Conservation (phyloP, 2,888 invertebrate genomes). For the Dioctria linearis region DNA sequence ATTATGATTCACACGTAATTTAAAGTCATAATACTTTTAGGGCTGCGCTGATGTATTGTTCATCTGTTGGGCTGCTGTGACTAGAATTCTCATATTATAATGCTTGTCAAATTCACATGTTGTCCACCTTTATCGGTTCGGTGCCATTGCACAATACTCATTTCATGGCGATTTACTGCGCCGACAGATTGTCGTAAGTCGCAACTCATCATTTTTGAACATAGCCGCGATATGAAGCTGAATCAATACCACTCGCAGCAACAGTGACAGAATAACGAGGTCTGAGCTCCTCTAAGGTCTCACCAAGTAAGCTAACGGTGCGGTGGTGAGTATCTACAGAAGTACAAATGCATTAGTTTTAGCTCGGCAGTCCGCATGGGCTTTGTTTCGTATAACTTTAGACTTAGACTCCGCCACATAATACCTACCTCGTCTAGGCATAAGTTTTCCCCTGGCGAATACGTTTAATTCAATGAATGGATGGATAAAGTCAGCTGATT, state of each 20-base stretch:
- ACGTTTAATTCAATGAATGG: background rate
- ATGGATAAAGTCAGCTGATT: slow-evolving; percentile 34
- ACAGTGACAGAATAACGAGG: background rate
- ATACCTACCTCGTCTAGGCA: background rate
- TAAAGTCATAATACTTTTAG: slow-evolving; percentile 3
- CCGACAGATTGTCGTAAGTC: background rate
- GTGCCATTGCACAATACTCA: slow-evolving; percentile 18
- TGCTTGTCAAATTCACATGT: slow-evolving; percentile 16
- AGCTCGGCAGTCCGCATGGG: background rate
- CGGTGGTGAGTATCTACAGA: no score
- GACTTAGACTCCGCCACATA: no score
- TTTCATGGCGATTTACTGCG: slow-evolving; percentile 27
- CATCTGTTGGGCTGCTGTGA: background rate
- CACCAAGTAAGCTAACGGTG: background rate
- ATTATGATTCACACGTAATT: slow-evolving; percentile 49
- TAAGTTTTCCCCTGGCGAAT: background rate
- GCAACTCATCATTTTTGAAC: slow-evolving; percentile 11
- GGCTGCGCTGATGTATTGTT: background rate
- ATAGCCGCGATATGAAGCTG: background rate
- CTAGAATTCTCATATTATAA: background rate
- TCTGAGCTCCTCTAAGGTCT: background rate
- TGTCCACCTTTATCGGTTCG: slow-evolving; percentile 41
- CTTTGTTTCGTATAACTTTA: no score
- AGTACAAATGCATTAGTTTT: background rate
- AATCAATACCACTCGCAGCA: background rate